Evolutionary conservation across 1,140 invertebrate species (phyloP).

Genomic region (Mactra quadrangularis): DNA sequence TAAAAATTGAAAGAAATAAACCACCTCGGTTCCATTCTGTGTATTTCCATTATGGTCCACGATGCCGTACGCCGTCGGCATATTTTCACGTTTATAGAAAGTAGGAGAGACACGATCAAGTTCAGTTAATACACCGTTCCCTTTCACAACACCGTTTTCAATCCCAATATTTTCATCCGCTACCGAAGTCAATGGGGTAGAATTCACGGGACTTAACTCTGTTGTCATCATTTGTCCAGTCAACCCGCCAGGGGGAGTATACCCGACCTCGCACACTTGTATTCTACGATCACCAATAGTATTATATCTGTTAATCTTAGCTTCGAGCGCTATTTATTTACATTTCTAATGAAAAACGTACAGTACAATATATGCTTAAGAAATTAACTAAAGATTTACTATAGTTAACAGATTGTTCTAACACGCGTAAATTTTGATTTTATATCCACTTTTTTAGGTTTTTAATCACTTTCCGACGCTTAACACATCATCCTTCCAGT

Average conservation of each 20-base stretch:
- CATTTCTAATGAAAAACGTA: too few species aligned
- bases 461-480: too few species aligned
- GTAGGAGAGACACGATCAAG: conserved; percentile 56
- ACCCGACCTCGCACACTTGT: background rate
- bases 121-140: conserved; percentile 48
- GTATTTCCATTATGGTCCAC: conserved; percentile 56
- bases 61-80: conserved; percentile 55
- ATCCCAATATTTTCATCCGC: conserved; percentile 54
- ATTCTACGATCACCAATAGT: background rate
- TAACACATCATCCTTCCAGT: too few species aligned
- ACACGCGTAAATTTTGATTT: too few species aligned
- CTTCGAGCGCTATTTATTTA: conserved; percentile 15
- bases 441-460: too few species aligned
- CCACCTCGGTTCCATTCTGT: conserved; percentile 44
- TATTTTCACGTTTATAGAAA: conserved; percentile 44
- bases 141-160: conserved; percentile 54
- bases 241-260: conserved; percentile 31
- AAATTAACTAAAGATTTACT: too few species aligned
- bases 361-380: too few species aligned
- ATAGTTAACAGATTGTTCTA: too few species aligned
- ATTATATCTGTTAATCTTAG: background rate
- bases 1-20: background rate
- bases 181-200: conserved; percentile 35
- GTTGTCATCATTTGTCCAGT: conserved; percentile 33
- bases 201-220: conserved; percentile 53